These are phyloP conservation scores for Heliothis virescens DNA, from an alignment of 1,140 invertebrate species.

Conservation along the genomic window DNA sequence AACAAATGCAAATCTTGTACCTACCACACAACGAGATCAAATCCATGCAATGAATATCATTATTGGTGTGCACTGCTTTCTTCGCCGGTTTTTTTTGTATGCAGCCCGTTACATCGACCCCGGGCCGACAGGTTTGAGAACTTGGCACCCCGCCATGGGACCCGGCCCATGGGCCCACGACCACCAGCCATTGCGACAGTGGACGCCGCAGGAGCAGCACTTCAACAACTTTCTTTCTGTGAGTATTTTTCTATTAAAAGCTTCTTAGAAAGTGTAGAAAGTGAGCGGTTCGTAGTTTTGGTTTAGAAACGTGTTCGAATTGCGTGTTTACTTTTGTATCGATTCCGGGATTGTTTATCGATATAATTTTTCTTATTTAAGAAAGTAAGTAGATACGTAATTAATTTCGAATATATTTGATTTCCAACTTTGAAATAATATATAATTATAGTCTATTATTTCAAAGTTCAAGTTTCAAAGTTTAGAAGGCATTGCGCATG, in stretches of 20 bases:
- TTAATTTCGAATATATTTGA: neutral
- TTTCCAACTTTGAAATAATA: too few species aligned
- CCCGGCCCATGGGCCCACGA: constrained; percentile 48
- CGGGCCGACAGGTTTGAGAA: constrained; percentile 74
- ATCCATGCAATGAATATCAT: constrained; percentile 45
- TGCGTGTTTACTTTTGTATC: neutral
- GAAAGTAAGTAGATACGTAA: neutral
- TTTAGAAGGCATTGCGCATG: too few species aligned
- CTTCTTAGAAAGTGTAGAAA: constrained; percentile 59
- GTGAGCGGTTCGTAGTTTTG: constrained; percentile 12
- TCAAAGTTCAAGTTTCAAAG: too few species aligned
- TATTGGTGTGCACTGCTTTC: constrained; percentile 57
- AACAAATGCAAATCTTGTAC: neutral
- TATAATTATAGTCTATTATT: too few species aligned
- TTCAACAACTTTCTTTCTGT: constrained; percentile 66
- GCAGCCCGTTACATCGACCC: constrained; percentile 80
- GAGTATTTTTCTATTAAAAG: constrained; percentile 59
- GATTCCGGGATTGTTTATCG: neutral
- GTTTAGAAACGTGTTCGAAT: neutral
- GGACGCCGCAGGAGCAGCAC: constrained; percentile 65
- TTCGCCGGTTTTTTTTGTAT: constrained; percentile 70
- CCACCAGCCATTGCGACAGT: constrained; percentile 63
- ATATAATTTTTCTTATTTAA: neutral
- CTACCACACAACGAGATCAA: neutral
- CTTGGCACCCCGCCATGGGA: constrained; percentile 60